Conservation (phyloP, 64 coral and sea anemone species). For the Catalaphyllia jardinei region DNA sequence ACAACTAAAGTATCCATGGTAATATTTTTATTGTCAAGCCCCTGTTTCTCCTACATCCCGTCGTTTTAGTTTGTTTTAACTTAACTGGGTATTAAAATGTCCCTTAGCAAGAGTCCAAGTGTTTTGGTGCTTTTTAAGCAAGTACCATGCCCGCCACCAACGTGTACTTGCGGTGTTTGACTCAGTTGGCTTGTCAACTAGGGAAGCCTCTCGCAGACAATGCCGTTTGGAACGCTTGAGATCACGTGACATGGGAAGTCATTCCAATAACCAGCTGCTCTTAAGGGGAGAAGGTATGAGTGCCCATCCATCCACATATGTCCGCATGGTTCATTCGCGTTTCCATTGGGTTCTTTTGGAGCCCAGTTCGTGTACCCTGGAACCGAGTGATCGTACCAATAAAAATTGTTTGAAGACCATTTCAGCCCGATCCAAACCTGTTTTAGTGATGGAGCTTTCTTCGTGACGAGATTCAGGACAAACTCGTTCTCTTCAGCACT, state of each 20-base stretch:
- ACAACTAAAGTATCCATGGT: too few species aligned
- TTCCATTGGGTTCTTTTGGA: not conserved
- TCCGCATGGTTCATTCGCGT: not conserved
- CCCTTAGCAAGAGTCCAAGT: too few species aligned
- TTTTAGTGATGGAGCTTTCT: not conserved
- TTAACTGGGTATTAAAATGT: too few species aligned
- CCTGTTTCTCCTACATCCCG: too few species aligned
- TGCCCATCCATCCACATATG: slow-evolving; percentile 4
- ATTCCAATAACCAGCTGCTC: slow-evolving; percentile 12
- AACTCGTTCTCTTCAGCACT: slow-evolving; percentile 25
- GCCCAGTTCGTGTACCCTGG: slow-evolving; percentile 7
- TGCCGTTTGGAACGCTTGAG: not conserved
- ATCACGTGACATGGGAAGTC: not conserved
- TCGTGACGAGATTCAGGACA: not conserved
- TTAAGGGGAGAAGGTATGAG: not conserved
- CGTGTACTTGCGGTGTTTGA: not conserved
- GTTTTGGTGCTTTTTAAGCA: too few species aligned
- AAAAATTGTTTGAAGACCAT: not conserved
- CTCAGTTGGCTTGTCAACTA: not conserved
- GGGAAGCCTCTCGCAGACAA: slow-evolving; percentile 29
- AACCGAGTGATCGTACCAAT: slow-evolving; percentile 13
- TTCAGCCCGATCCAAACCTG: slow-evolving; percentile 27
- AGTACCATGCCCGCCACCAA: not conserved
- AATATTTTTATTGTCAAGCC: too few species aligned
- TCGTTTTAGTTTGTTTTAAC: too few species aligned